These are phyloP conservation scores for Plecotus auritus DNA, from an alignment of 2,113 vertebrate genomes.

Conservation along the genomic window DNA sequence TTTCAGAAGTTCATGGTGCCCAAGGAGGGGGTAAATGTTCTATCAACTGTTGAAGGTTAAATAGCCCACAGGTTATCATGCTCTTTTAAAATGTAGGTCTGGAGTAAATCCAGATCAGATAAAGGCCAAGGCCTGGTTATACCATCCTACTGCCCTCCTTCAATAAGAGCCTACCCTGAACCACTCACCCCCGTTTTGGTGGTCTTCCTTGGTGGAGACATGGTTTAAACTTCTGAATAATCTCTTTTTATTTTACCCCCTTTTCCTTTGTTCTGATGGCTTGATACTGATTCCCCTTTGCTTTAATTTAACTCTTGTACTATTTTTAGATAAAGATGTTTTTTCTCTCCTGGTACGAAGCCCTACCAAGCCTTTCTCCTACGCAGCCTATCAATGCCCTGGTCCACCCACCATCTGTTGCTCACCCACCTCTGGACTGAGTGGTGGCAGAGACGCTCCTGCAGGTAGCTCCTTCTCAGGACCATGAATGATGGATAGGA, in stretches of 20 bases:
- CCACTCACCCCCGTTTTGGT: accelerated
- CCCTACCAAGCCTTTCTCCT: not conserved
- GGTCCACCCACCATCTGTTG: no score
- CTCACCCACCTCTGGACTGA: not conserved
- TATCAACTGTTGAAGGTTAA: not conserved
- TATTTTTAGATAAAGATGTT: not conserved
- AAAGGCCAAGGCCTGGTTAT: not conserved
- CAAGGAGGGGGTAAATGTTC: not conserved
- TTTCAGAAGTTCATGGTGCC: not conserved
- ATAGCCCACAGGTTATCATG: not conserved
- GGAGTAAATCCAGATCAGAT: not conserved
- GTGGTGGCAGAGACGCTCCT: not conserved
- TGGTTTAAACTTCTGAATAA: not conserved
- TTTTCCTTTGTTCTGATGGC: not conserved
- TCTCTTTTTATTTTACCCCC: not conserved
- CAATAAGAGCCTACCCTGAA: not conserved
- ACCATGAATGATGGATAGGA: not conserved
- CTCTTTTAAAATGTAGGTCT: not conserved
- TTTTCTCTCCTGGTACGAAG: not conserved
- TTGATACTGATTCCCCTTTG: not conserved
- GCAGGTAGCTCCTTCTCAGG: not conserved
- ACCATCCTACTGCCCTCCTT: not conserved
- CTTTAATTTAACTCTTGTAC: not conserved
- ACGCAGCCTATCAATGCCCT: not conserved
- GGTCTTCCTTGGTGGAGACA: not conserved